Evolutionary conservation across 1,140 invertebrate genomes (phyloP), one percentile per base, ranked within the genome.

Genomic region (Schmidtea mediterranea): DNA sequence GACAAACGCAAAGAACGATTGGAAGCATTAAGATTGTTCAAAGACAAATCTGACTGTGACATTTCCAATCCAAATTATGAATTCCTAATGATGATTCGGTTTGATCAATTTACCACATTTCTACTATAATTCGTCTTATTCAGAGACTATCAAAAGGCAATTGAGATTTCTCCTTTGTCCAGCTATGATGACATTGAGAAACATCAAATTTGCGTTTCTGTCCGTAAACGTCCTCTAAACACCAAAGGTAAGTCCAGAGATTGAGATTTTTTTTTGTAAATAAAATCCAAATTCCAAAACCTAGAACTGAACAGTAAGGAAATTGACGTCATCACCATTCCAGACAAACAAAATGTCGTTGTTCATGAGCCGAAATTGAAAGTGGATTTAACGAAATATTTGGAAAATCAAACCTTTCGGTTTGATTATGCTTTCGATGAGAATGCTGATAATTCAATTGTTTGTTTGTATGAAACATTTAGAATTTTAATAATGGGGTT

Each of bases 341-440:
- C 87, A 10, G 82, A 77, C 52, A 89, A 84, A 67, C 82, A 95
- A 65, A 76, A 80, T 59, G 76, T 92, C 59, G 76, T 92, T 53
- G 82, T 98, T 1, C 92, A 98, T 69, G 89, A 97, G 70, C 89
- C 87, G 2, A 90, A 87, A 67, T 75, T 76, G 47, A 97, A 97
- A 71, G 89, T 95, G 43, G 90, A 97, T 69, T 71, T 97, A 43
- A 97, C 90, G 2, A 94, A 95, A 67, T 97, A 83, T 69, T 70
- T 98, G 41, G 92, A 98, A 64, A 97, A 97, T 66, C 87, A 94
- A 65, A 76, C 80, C 55, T 98, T 98, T 66, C 73, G 89, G 56
- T 97, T 94, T 66, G 90, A 98, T 70, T 98, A 95, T 69, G 82
- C 87, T 43, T 98, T 98, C 69, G 87, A 97, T 68, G 90, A 98